phyloP scores from a whole-genome alignment of 2,888 invertebrate species.

The Macrosiphum euphorbiae region DNA sequence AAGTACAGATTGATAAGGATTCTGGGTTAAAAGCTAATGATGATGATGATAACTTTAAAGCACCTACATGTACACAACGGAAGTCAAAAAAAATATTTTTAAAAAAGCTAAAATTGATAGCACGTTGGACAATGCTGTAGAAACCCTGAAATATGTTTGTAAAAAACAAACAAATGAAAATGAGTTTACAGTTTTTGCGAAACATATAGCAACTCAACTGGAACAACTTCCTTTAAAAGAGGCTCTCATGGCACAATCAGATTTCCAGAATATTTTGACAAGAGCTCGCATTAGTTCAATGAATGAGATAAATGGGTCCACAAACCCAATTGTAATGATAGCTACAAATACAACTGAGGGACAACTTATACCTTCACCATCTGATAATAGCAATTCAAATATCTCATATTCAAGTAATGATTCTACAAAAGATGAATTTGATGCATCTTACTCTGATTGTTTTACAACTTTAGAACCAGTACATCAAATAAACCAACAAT shows the following conservation, averaged over 20 bases:
- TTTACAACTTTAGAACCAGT: constrained; percentile 28
- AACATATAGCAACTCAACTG: constrained; percentile 15
- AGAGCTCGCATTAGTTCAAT: neutral
- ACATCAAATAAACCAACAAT: neutral
- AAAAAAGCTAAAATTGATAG: constrained; percentile 15
- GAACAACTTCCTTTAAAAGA: constrained; percentile 21
- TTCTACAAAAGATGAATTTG: constrained; percentile 13
- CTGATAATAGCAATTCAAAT: neutral
- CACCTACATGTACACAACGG: neutral
- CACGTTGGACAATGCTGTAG: constrained; percentile 21
- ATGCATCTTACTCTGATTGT: constrained; percentile 14
- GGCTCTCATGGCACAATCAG: neutral
- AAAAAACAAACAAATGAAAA: neutral
- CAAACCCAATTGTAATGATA: constrained; percentile 8
- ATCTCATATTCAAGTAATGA: constrained; percentile 22
- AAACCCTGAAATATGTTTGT: constrained; percentile 16
- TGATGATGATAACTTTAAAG: constrained; percentile 1
- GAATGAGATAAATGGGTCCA: neutral
- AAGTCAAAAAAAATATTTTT: constrained; percentile 24
- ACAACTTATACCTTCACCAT: neutral
- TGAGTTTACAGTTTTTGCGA: constrained; percentile 20
- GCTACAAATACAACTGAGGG: neutral
- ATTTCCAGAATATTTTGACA: neutral
- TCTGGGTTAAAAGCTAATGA: constrained; percentile 10
- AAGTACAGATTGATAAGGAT: neutral